Evolutionary conservation across 1,140 invertebrate genomes (phyloP).

Genomic region (Aphaenogaster rudis): DNA sequence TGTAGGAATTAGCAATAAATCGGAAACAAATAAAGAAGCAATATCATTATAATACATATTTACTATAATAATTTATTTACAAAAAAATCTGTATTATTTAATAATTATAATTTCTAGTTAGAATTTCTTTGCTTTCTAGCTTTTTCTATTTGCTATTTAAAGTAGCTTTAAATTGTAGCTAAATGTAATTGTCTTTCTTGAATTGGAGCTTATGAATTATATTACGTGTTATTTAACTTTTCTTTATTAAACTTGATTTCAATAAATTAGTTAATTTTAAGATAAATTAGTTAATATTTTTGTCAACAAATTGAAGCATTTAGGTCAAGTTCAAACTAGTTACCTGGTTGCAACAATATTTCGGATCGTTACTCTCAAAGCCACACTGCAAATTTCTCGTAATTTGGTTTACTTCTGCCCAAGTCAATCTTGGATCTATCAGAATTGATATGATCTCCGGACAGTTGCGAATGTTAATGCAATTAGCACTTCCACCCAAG

Average conservation of each 20-base stretch:
- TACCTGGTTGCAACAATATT: slow-evolving; percentile 47
- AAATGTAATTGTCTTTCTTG: not conserved
- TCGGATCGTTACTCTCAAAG: slow-evolving; percentile 85
- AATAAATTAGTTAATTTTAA: too few relatives aligned
- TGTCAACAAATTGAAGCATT: too few relatives aligned
- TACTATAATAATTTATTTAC: not conserved
- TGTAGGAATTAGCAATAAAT: too few relatives aligned
- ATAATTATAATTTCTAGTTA: not conserved
- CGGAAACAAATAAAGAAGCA: too few relatives aligned
- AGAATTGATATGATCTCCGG: not conserved
- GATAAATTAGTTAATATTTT: too few relatives aligned
- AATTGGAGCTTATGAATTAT: too few relatives aligned
- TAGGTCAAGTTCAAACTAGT: too few relatives aligned
- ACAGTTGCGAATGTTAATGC: slow-evolving; percentile 79
- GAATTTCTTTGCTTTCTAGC: not conserved
- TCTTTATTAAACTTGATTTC: not conserved
- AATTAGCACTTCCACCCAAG: slow-evolving; percentile 65
- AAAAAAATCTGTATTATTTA: not conserved
- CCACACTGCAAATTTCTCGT: slow-evolving; percentile 86
- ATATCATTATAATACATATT: not conserved
- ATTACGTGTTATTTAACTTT: not conserved
- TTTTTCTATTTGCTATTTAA: not conserved
- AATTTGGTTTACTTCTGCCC: slow-evolving; percentile 74
- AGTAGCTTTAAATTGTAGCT: not conserved
- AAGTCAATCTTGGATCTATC: slow-evolving; percentile 80